phyloP scores from a whole-genome alignment of 1,140 invertebrate species.

The Phymastichus coffea region DNA sequence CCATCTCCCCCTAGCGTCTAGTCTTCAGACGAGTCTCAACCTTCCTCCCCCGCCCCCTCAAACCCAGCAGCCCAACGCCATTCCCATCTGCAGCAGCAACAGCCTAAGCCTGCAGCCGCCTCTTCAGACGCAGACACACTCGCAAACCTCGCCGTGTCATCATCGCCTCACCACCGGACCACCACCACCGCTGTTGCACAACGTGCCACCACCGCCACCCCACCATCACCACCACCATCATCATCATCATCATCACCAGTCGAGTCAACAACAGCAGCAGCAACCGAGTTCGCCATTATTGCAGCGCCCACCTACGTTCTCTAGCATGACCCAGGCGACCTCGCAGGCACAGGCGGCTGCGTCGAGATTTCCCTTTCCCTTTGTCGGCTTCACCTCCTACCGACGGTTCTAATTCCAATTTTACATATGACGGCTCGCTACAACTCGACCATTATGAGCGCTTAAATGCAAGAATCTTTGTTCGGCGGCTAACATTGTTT shows the following conservation, averaged over 20 bases:
- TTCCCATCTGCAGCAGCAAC: constrained; percentile 36
- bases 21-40: constrained; percentile 48
- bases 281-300: constrained; percentile 40
- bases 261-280: constrained; percentile 33
- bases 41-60: constrained; percentile 37
- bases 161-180: constrained; percentile 37
- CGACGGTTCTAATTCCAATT: constrained; percentile 43
- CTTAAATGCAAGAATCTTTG: too few species aligned
- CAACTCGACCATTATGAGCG: too few species aligned
- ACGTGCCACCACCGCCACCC: constrained; percentile 18
- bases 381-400: constrained; percentile 50
- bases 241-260: constrained; percentile 26
- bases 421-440: too few species aligned
- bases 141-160: constrained; percentile 47
- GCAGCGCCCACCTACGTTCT: constrained; percentile 38
- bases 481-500: too few species aligned
- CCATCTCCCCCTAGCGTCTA: constrained; percentile 48
- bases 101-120: constrained; percentile 39
- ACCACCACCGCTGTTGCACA: constrained; percentile 31
- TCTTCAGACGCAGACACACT: constrained; percentile 33
- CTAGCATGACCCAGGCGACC: constrained; percentile 35
- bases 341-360: constrained; percentile 37
- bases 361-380: constrained; percentile 49
- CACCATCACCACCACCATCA: constrained; percentile 32
- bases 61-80: constrained; percentile 40